These are phyloP conservation scores for Brachystomella parvula DNA, from an alignment of 1,140 invertebrate genomes.

Conservation along the genomic window DNA sequence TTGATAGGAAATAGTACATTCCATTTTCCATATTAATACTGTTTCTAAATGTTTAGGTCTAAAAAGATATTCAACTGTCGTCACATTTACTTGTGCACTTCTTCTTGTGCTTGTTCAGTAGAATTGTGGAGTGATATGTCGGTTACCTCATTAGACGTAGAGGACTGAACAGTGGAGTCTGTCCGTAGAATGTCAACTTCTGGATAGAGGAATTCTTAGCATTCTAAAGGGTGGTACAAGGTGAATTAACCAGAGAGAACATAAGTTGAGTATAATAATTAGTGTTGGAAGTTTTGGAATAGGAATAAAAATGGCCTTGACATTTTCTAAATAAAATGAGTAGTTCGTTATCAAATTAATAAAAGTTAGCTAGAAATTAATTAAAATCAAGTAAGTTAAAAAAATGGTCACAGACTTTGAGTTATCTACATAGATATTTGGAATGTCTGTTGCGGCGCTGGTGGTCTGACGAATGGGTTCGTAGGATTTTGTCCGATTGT, in stretches of 20 bases:
- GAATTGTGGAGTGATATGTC: no score
- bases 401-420: not conserved
- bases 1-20: no score
- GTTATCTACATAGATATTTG: slow-evolving; percentile 37
- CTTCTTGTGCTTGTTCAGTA: no score
- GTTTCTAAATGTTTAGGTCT: no score
- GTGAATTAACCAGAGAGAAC: slow-evolving; percentile 1
- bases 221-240: no score
- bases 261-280: not conserved
- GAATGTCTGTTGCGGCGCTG: slow-evolving; percentile 37
- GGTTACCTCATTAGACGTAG: no score
- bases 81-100: no score
- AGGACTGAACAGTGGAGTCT: no score
- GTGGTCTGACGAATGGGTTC: slow-evolving; percentile 33
- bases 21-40: no score
- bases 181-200: no score
- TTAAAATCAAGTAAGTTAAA: not conserved
- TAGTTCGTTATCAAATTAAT: not conserved
- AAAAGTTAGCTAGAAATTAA: not conserved
- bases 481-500: slow-evolving; percentile 34
- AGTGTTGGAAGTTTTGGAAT: not conserved
- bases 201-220: no score
- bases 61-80: no score
- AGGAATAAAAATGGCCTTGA: not conserved
- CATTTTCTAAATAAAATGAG: not conserved